phyloP scores from a whole-genome alignment of 2,797 vertebrate genomes.

The Sylvia borin region DNA sequence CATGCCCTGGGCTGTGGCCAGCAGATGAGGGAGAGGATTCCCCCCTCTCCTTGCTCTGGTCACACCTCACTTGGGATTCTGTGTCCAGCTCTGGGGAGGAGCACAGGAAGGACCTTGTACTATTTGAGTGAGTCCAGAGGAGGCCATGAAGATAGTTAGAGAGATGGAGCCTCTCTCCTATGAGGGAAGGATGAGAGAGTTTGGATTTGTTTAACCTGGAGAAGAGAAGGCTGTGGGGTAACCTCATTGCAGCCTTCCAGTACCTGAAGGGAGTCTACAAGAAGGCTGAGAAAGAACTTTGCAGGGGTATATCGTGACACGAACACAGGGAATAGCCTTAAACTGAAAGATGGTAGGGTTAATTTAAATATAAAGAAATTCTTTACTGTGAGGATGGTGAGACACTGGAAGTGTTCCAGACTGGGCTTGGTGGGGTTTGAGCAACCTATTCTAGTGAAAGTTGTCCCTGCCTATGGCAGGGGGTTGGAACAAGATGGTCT shows the following conservation, averaged over 20 bases:
- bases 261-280: not conserved
- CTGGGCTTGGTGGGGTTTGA: not conserved
- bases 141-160: not conserved
- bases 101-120: not conserved
- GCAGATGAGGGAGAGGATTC: not conserved
- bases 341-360: not conserved
- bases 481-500: not conserved
- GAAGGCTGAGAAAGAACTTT: not conserved
- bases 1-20: not conserved
- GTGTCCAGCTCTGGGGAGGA: not conserved
- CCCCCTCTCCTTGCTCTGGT: not conserved
- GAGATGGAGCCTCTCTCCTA: not conserved
- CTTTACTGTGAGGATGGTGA: not conserved
- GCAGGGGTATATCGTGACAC: not conserved
- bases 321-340: not conserved
- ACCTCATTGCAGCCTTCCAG: not conserved
- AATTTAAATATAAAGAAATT: not conserved
- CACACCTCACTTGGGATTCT: not conserved
- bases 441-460: not conserved
- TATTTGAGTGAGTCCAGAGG: not conserved
- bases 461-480: not conserved
- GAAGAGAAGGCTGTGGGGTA: not conserved
- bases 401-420: not conserved
- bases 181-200: not conserved
- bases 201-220: not conserved